These are phyloP conservation scores for Caligus rogercresseyi DNA, from an alignment of 1,140 invertebrate genomes.

Conservation along the genomic window DNA sequence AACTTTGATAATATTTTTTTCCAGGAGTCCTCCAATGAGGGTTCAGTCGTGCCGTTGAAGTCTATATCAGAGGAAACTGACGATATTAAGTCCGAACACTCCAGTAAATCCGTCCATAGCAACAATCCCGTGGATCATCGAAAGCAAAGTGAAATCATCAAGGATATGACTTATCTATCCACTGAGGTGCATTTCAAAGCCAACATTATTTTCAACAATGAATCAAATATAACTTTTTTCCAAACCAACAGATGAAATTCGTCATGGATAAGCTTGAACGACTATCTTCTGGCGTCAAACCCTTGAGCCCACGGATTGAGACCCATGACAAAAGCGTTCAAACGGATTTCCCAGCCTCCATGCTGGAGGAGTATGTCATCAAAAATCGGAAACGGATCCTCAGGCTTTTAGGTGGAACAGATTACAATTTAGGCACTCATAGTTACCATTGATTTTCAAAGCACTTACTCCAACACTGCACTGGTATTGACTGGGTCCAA, in stretches of 20 bases:
- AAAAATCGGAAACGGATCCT: constrained; percentile 13
- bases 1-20: no score
- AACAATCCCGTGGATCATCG: background rate
- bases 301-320: background rate
- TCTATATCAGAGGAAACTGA: background rate
- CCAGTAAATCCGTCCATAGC: background rate
- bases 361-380: constrained; percentile 15
- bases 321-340: constrained; percentile 8
- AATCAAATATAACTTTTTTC: background rate
- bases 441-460: no score
- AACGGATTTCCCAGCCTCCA: constrained; percentile 6
- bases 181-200: no score
- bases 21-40: constrained; percentile 12
- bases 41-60: background rate
- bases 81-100: background rate
- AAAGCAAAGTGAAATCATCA: background rate
- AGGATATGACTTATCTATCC: background rate
- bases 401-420: constrained; percentile 2
- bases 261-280: background rate
- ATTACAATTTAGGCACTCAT: background rate
- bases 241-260: background rate
- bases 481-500: no score
- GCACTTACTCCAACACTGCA: no score
- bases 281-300: background rate
- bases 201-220: background rate